Evolutionary conservation across 2,888 invertebrate species (phyloP), one percentile per base, ranked within the genome.

Genomic region (Habrosyne pyritoides): DNA sequence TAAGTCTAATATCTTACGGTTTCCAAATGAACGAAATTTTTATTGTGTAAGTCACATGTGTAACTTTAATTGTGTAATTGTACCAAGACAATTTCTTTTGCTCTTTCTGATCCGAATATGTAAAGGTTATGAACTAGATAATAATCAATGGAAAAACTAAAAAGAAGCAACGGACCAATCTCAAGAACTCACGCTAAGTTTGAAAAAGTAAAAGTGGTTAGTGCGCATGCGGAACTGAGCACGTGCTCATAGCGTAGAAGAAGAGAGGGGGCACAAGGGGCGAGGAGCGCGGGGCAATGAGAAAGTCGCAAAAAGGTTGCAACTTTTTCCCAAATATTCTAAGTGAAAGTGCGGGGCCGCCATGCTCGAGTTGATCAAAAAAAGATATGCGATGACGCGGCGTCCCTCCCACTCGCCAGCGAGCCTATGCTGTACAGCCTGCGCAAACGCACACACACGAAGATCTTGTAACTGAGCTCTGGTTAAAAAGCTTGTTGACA

Each of bases 311-410:
- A 87, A 91, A 91, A 92, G 91, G 91, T 92, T 90, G 91, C 79
- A 77, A 85, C 91, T 91, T 91, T 91, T 91, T 88, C 87, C 91
- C 89, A 92, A 92, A 92, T 92, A 92, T 91, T 91, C 89, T 69
- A 76, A 89, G 91, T 86, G 91, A 91, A 92, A 92, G 91, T 88
- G 70, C 62, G 78, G 76, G 62, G 42, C 74, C 69, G 75, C 79
- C 73, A 77, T 79, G 84, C 81, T 84, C 81, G 80, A 83, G 78
- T 81, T 83, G 80, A 81, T 83, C 75, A 81, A 83, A 85, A 81
- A 81, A 72, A 66, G 63, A 65, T 57, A 48, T 54, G 57, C 51
- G 51, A 55, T 57, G 56, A 60, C 50, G 57, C 33, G 42, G 47
- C 36, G 51, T 53, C 26, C 50, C n/a, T n/a, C n/a, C 21, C 21